Percentiles rank a stretch among this genome's conserved stretches.
Evolutionary conservation across 1,140 invertebrate genomes (phyloP).

Genomic region (Cecropterus lyciades): DNA sequence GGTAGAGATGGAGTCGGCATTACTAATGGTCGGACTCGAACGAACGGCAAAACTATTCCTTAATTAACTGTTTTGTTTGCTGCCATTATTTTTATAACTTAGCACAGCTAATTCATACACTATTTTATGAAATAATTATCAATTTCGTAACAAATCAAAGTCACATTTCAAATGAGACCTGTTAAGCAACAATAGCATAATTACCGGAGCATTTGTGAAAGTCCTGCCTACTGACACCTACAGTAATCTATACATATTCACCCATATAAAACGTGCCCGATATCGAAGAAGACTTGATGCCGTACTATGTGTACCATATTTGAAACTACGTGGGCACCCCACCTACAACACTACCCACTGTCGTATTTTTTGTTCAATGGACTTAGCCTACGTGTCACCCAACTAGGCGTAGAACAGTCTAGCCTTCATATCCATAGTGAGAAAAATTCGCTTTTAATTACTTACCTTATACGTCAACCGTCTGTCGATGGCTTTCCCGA

Average conservation of each 20-base stretch:
- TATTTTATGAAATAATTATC: slow-evolving; percentile 21
- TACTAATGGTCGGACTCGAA: too few species aligned
- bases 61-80: too few species aligned
- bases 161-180: slow-evolving; percentile 8
- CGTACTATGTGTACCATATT: slow-evolving; percentile 73
- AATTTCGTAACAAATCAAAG: not conserved
- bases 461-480: slow-evolving; percentile 65
- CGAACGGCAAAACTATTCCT: too few species aligned
- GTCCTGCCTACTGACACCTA: slow-evolving; percentile 51
- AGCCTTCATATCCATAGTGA: slow-evolving; percentile 53
- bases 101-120: too few species aligned
- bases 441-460: slow-evolving; percentile 63
- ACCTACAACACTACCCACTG: slow-evolving; percentile 72
- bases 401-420: slow-evolving; percentile 49
- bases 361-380: slow-evolving; percentile 67
- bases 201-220: slow-evolving; percentile 50
- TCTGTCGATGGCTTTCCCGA: slow-evolving; percentile 54
- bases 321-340: slow-evolving; percentile 68
- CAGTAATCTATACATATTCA: too few species aligned
- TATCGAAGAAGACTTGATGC: slow-evolving; percentile 63
- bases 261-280: slow-evolving; percentile 56
- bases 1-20: too few species aligned
- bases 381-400: slow-evolving; percentile 72
- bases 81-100: too few species aligned
- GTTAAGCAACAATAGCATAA: slow-evolving; percentile 29